Percentiles rank a stretch among this genome's conserved stretches.
These are phyloP conservation scores for Philaethria dido DNA, from an alignment of 2,888 invertebrate species.

Conservation along the genomic window DNA sequence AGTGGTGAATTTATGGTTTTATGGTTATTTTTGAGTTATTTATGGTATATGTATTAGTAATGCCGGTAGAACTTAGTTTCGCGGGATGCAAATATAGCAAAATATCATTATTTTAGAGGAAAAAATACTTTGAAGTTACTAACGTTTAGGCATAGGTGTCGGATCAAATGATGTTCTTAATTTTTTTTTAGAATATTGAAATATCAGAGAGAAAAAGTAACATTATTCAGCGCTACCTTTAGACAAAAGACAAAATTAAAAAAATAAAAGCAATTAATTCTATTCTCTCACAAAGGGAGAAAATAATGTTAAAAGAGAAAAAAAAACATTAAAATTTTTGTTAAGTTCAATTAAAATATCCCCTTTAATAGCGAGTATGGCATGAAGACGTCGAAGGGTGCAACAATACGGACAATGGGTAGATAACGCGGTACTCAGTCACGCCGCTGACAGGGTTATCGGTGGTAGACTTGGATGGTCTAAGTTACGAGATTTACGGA, in stretches of 20 bases:
- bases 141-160: too few relatives aligned
- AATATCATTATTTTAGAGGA: too few relatives aligned
- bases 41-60: too few relatives aligned
- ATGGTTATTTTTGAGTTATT: too few relatives aligned
- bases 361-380: constrained; percentile 38
- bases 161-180: too few relatives aligned
- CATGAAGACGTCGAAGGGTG: constrained; percentile 73
- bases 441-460: constrained; percentile 81
- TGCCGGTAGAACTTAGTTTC: too few relatives aligned
- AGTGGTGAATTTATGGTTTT: too few relatives aligned
- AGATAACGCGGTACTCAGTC: constrained; percentile 81
- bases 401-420: constrained; percentile 61
- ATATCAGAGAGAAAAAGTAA: neutral
- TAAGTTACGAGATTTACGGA: constrained; percentile 39
- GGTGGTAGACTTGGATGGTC: constrained; percentile 54
- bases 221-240: neutral
- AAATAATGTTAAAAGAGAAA: neutral
- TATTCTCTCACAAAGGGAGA: neutral
- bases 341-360: constrained; percentile 41
- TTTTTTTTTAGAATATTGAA: too few relatives aligned
- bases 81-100: too few relatives aligned
- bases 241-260: neutral
- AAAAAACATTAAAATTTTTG: neutral
- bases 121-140: too few relatives aligned
- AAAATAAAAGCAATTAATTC: neutral